Percentiles rank a stretch among this genome's conserved stretches.
These are phyloP conservation scores for Daktulosphaira vitifoliae DNA, from an alignment of 1,140 invertebrate species.

Conservation along the genomic window DNA sequence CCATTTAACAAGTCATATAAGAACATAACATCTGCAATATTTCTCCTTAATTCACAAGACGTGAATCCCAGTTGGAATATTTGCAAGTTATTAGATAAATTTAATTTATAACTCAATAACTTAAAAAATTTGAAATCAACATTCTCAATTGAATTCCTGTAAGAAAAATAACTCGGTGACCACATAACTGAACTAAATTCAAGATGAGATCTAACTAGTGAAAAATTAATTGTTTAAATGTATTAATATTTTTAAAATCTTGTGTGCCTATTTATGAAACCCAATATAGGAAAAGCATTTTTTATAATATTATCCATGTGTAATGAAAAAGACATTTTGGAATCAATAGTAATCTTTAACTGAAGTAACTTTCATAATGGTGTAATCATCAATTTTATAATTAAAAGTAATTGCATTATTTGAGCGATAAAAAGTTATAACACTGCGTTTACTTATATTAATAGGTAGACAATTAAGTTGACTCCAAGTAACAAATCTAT, in stretches of 20 bases:
- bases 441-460: no score
- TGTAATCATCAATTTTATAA: not conserved
- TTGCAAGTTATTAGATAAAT: not conserved
- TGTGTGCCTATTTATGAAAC: not conserved
- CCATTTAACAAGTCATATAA: conserved; percentile 1
- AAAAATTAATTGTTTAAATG: not conserved
- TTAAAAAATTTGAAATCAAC: not conserved
- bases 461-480: not conserved
- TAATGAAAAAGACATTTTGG: not conserved
- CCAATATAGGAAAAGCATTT: not conserved
- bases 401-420: not conserved
- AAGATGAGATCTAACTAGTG: conserved; percentile 12
- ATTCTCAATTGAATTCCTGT: not conserved
- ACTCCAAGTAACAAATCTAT: not conserved
- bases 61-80: not conserved
- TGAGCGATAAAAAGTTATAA: not conserved
- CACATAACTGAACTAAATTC: conserved; percentile 4
- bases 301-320: not conserved
- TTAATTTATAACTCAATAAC: conserved; percentile 13
- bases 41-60: not conserved
- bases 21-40: not conserved
- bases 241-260: not conserved
- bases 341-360: not conserved
- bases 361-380: not conserved
- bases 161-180: conserved; percentile 11